Base-by-base conservation (phyloP, 1,140 invertebrate species). In the Homalodisca vitripennis region DNA sequence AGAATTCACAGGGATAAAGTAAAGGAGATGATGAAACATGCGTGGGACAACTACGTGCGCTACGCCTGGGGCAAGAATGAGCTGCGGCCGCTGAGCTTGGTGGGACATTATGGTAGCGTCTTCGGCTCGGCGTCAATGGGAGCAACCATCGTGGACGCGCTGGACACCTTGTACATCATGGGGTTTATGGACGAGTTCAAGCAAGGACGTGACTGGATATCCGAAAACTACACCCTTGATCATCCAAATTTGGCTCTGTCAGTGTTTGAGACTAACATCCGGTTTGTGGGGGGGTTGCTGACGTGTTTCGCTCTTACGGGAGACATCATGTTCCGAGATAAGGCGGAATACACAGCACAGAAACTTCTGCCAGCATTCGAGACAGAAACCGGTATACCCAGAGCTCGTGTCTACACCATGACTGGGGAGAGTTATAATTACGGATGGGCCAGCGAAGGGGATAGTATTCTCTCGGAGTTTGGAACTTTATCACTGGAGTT, bases 1-100 rank as follows among this genome's bases (percentile, higher is more conserved):
- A n/a, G n/a, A n/a, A n/a, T n/a, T n/a, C n/a, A n/a, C n/a, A 41
- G 34, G 17, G 34, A 41, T 10, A 41, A 6, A 17, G 34, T 41
- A 17, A 41, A 41, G 17, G 83, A 95, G 92, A 95, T 96, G 93
- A 94, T 94, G 90, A 86, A 88, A 74, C 91, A 94, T 78, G 93
- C 94, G 1, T 98, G 96, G 96, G 86, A 92, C 77, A 94, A 91
- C 76, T 98, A 98, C 81, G 92, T 91, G 57, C 86, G 91, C 67
- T 95, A 96, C 81, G 94, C 96, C 0, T 99, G 97, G 97, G 97
- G 97, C 70, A 91, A 95, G 75, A 99, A 99, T 80, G 97, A 99
- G 81, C 79, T 99, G 73, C 86, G 89, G 73, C 97, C 97, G 0
- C 86, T 98, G 20, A 90, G 89, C 26, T 94, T 93, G 78, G 84